Conservation (phyloP, 1,140 invertebrate genomes). For the Oryctes rhinoceros region DNA sequence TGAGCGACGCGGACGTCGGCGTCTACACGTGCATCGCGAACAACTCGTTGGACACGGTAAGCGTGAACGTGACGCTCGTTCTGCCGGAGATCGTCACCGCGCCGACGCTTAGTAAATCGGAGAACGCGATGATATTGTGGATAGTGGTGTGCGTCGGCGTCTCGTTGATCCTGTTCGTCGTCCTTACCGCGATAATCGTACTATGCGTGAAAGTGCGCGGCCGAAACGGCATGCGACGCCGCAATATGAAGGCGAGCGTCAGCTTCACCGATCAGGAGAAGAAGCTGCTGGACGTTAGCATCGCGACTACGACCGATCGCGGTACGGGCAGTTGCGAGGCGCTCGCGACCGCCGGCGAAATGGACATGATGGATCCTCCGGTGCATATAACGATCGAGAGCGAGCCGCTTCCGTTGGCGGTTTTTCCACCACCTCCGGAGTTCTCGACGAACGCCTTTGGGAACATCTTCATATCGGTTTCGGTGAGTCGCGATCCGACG, state of each 20-base stretch:
- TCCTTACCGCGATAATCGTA: constrained; percentile 64
- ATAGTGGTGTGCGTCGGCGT: constrained; percentile 66
- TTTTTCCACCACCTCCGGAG: constrained; percentile 72
- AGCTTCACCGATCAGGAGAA: constrained; percentile 88
- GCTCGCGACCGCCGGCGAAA: constrained; percentile 59
- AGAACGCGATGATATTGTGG: constrained; percentile 68
- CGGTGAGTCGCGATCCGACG: constrained; percentile 73
- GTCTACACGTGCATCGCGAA: constrained; percentile 81
- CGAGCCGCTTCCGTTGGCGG: constrained; percentile 61
- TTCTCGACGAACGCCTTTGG: constrained; percentile 74
- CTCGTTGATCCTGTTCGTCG: constrained; percentile 62
- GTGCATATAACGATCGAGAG: constrained; percentile 83
- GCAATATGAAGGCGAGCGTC: constrained; percentile 75
- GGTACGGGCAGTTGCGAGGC: constrained; percentile 69
- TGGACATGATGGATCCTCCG: constrained; percentile 64
- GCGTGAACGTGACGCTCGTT: constrained; percentile 74
- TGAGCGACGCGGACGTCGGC: constrained; percentile 79
- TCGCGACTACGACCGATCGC: constrained; percentile 79
- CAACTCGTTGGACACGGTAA: constrained; percentile 77
- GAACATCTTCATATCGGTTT: constrained; percentile 79
- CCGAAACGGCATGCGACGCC: constrained; percentile 66
- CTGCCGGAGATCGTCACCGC: constrained; percentile 74
- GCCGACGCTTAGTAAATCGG: constrained; percentile 70
- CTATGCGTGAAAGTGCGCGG: constrained; percentile 67
- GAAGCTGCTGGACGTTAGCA: constrained; percentile 79